Base-by-base conservation (phyloP, 1,140 invertebrate genomes). In the Pissodes strobi region DNA sequence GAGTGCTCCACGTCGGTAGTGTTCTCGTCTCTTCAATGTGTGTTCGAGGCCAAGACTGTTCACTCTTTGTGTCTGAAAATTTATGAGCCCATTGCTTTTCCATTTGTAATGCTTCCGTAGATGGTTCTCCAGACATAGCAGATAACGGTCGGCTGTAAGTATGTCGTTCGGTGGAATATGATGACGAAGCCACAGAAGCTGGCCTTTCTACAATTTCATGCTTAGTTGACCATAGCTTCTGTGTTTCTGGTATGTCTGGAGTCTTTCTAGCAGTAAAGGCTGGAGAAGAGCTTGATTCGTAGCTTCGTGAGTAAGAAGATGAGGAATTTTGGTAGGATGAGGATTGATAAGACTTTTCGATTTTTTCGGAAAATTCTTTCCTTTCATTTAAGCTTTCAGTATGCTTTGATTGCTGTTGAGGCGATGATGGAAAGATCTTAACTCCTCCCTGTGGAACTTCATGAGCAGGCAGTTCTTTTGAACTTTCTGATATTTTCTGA, bases 401-500 rank as follows among this genome's bases (percentile, higher is more conserved):
- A n/a, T 46, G n/a, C 25, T 49, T 57, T 67, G 73, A 9, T 4
- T 68, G 63, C 27, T 72, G 64, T 38, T 69, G 72, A 22, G 71
- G 72, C 0, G 75, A 71, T 3, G 78, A 72, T 23, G 85, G 85
- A 69, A 87, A 85, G 52, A 87, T 84, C 62, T 84, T 83, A 23
- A 88, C 82, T 15, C 84, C 86, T 25, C 87, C 86, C 34, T 83
- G 76, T 5, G 87, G 87, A 9, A 86, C 82, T 70, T 88, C 81
- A 19, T 83, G 78, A 3, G 82, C 82, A 5, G 82, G 80, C 37
- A 84, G 60, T 46, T 79, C 79, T 45, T 82, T 83, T 62, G 85
- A 84, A 15, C 82, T 70, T 88, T 85, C 12, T 88, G 75, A 71
- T 84, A 83, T 71, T 84, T 55, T 53, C 13, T 63, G 87, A 1